Evolutionary conservation across 2,113 vertebrate genomes (phyloP).

Genomic region (Gadus macrocephalus): DNA sequence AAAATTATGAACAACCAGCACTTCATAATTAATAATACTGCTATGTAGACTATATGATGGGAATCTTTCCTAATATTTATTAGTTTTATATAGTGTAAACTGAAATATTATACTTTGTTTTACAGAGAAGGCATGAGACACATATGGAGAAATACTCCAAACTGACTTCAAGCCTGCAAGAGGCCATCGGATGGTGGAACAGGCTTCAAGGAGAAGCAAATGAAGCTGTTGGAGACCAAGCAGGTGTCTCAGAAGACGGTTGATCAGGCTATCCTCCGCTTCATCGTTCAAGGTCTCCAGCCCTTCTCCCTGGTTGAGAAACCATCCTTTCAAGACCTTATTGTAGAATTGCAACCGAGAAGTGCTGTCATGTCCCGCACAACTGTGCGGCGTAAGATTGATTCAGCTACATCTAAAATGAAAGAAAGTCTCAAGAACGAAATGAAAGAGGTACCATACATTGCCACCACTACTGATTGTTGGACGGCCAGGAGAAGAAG

Average conservation of each 20-base stretch:
- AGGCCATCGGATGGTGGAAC: background rate
- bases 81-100: no score
- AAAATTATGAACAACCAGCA: no score
- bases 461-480: background rate
- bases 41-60: no score
- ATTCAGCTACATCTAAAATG: background rate
- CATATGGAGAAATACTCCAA: no score
- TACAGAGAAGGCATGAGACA: no score
- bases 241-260: background rate
- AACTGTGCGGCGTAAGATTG: background rate
- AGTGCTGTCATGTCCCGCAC: background rate
- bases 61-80: no score
- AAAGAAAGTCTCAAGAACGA: background rate
- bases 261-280: background rate
- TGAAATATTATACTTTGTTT: no score
- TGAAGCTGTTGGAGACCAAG: background rate
- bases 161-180: background rate
- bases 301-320: background rate
- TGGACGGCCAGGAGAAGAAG: background rate
- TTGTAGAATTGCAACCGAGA: background rate
- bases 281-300: background rate
- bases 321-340: background rate
- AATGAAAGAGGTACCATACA: background rate
- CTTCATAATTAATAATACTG: no score
- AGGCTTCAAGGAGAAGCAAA: background rate